Conservation (phyloP, 2,113 vertebrate species). For the Solea senegalensis region DNA sequence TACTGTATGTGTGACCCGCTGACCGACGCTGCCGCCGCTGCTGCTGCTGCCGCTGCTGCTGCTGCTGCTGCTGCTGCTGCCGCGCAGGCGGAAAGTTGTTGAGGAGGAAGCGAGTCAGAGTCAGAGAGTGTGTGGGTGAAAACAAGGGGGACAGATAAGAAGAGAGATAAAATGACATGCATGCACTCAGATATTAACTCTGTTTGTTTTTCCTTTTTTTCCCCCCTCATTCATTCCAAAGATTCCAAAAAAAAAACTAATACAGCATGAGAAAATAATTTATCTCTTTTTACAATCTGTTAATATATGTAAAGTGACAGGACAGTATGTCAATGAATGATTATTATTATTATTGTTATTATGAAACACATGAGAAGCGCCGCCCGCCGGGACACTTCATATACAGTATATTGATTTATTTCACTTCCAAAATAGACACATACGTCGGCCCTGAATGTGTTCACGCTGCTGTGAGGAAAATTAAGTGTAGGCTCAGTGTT, state of each 20-base stretch:
- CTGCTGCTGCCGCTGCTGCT: constrained; percentile 41
- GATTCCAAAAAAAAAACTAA: neutral
- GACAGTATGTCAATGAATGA: neutral
- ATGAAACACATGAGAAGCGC: no score
- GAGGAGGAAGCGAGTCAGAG: constrained; percentile 52
- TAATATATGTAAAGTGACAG: neutral
- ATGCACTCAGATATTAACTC: neutral
- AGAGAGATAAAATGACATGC: constrained; percentile 23
- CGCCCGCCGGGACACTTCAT: neutral
- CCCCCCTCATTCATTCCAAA: neutral
- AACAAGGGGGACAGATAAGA: constrained; percentile 55
- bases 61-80: constrained; percentile 45
- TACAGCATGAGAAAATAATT: neutral
- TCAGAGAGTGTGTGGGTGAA: constrained; percentile 39
- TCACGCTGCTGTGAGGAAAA: neutral
- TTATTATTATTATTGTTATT: constrained; percentile 11
- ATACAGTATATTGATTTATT: constrained; percentile 9
- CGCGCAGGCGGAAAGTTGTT: constrained; percentile 28
- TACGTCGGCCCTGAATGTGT: neutral
- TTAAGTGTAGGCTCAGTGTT: neutral
- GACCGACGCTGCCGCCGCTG: constrained; percentile 44
- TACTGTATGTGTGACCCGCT: constrained; percentile 69
- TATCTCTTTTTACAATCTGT: neutral
- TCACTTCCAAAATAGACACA: neutral
- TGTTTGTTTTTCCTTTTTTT: neutral